A percentile compares a stretch with the other conserved stretches of the same genome.
These are phyloP conservation scores for Cryptoleucopteryx plumbea DNA, from an alignment of 2,113 vertebrate species.

Conservation along the genomic window DNA sequence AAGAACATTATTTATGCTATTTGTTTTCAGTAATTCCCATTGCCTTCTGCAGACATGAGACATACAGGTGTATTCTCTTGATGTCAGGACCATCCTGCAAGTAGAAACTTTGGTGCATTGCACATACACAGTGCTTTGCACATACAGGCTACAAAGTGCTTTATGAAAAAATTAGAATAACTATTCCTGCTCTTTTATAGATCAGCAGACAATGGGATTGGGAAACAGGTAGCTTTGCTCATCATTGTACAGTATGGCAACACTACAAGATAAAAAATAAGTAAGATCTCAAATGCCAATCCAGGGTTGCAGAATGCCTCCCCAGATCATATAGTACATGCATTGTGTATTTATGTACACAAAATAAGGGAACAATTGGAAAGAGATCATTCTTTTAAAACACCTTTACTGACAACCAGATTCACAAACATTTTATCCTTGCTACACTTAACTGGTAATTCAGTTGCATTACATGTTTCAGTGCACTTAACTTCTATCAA, in stretches of 20 bases:
- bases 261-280: neutral
- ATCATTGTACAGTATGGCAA: neutral
- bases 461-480: neutral
- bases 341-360: neutral
- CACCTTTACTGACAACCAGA: neutral
- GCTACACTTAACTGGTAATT: neutral
- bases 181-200: neutral
- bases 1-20: neutral
- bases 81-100: neutral
- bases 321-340: neutral
- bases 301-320: neutral
- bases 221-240: neutral
- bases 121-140: neutral
- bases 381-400: neutral
- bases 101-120: neutral
- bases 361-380: neutral
- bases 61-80: neutral
- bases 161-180: neutral
- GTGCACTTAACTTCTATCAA: neutral
- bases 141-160: neutral
- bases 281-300: neutral
- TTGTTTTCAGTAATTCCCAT: neutral
- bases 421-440: neutral
- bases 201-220: neutral
- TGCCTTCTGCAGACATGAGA: neutral